These are phyloP conservation scores for Lasioglossum leucozonium DNA, from an alignment of 2,888 invertebrate species.

Conservation along the genomic window DNA sequence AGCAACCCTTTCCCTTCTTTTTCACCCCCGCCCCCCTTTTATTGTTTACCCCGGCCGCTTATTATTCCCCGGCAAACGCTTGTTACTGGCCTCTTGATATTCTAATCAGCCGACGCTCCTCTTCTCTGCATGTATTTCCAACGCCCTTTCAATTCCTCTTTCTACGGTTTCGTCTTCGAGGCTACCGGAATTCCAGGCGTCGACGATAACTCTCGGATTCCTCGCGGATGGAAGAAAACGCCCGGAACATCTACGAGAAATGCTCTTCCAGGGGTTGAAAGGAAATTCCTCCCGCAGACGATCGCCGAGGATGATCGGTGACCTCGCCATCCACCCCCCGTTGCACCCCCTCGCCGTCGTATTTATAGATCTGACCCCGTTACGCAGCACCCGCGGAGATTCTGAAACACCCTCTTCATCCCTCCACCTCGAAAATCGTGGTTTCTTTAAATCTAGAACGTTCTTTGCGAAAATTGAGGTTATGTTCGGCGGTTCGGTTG, in stretches of 20 bases:
- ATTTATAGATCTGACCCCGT: conserved; percentile 35
- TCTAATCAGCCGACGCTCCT: conserved; percentile 75
- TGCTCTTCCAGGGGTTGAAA: conserved; percentile 52
- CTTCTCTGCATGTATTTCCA: neutral
- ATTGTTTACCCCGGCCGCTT: conserved; percentile 78
- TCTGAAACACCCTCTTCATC: neutral
- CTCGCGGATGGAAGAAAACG: conserved; percentile 66
- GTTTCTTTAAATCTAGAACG: neutral
- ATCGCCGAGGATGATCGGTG: conserved; percentile 45
- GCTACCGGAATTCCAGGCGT: conserved; percentile 64
- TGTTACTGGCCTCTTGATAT: conserved; percentile 75
- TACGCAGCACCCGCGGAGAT: neutral
- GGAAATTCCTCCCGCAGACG: conserved; percentile 58
- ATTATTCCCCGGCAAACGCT: conserved; percentile 75
- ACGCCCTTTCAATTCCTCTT: neutral
- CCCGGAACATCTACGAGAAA: conserved; percentile 62
- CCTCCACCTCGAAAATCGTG: neutral
- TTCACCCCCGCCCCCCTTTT: conserved; percentile 75
- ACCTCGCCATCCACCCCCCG: conserved; percentile 8
- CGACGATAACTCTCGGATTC: conserved; percentile 72
- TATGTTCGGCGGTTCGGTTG: neutral
- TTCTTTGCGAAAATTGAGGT: neutral
- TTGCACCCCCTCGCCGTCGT: neutral
- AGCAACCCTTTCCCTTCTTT: conserved; percentile 52
- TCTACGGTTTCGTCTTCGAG: conserved; percentile 6